Evolutionary conservation across 2,888 invertebrate species (phyloP), one percentile per base, ranked within the genome.

Genomic region (Rhynchonema sp.): DNA sequence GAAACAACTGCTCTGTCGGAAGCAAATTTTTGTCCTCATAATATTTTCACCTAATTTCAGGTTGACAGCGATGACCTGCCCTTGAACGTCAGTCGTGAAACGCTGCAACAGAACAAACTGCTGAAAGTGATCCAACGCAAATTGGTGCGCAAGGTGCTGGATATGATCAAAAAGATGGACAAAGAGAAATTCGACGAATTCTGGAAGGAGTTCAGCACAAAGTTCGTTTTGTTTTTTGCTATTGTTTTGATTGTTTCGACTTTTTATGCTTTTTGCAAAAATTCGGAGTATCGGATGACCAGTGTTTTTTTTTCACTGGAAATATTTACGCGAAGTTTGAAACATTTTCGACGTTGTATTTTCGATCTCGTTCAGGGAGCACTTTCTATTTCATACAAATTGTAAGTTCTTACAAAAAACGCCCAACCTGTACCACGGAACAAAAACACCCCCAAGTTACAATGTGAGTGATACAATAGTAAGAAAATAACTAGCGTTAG

Each of bases 71-170:
- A 98, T 76, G 98, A 99, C 79, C 78, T 99, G 67, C 98, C 98
- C 30, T 80, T 98, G 66, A 99, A 98, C 76, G 96, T 98, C 30
- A 90, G 90, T 1, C 84, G 98, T 67, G 98, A 98, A 79, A 94
- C 89, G 59, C 81, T 98, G 38, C 98, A 98, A 75, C 98, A 98
- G 74, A 92, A 94, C 79, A 98, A 98, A 76, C 82, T 98, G 13
- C 85, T 98, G 70, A 98, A 98, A 63, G 89, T 98, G 61, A 98
- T 99, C 74, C 92, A 92, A 80, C 98, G 98, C 81, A 99, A 98
- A 74, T 79, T 99, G 62, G 87, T 98, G 23, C 83, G 98, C 57
- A 99, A 99, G 77, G 49, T 58, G 58, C 78, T 96, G 59, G 96
- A 96, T 75, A 92, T 96, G 92, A 83, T 98, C 65, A 94, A 92